Percentiles rank a stretch among this genome's conserved stretches.
phyloP scores from a whole-genome alignment of 1,140 invertebrate genomes.

The Conus ventricosus region DNA sequence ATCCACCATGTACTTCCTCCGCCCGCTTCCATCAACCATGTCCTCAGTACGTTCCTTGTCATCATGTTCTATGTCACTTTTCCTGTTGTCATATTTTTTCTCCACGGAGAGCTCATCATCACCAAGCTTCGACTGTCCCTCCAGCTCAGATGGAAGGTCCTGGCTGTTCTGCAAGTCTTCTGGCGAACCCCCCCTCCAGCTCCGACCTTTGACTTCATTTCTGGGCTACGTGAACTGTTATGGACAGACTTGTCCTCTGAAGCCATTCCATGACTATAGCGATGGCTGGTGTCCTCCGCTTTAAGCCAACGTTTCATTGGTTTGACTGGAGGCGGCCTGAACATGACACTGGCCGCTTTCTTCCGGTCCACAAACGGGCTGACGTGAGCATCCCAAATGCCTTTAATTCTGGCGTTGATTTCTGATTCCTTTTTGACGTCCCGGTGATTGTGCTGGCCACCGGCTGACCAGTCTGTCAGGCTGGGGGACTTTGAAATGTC shows the following conservation, averaged over 20 bases:
- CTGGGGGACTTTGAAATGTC: too few relatives aligned
- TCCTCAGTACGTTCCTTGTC: not conserved
- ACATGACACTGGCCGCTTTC: not conserved
- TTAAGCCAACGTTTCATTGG: too few relatives aligned
- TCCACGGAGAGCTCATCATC: too few relatives aligned
- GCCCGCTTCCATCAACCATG: not conserved
- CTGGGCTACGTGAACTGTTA: not conserved
- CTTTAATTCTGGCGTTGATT: too few relatives aligned
- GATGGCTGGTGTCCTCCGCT: too few relatives aligned
- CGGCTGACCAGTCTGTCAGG: too few relatives aligned
- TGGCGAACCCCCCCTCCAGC: not conserved
- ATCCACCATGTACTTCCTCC: too few relatives aligned
- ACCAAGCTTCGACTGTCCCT: not conserved
- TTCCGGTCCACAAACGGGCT: slow-evolving; percentile 10
- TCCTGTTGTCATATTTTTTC: not conserved
- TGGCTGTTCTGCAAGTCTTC: not conserved
- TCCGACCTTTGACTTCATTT: not conserved
- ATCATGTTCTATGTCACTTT: not conserved
- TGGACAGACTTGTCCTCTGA: too few relatives aligned
- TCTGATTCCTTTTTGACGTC: too few relatives aligned
- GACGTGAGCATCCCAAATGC: not conserved
- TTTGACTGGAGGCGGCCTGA: not conserved
- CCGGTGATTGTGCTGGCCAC: too few relatives aligned
- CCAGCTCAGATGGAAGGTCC: not conserved
- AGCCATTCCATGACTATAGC: too few relatives aligned